A percentile compares a stretch with the other conserved stretches of the same genome.
Evolutionary conservation across 2,888 invertebrate genomes (phyloP).

Genomic region (Dryocosmus kuriphilus): DNA sequence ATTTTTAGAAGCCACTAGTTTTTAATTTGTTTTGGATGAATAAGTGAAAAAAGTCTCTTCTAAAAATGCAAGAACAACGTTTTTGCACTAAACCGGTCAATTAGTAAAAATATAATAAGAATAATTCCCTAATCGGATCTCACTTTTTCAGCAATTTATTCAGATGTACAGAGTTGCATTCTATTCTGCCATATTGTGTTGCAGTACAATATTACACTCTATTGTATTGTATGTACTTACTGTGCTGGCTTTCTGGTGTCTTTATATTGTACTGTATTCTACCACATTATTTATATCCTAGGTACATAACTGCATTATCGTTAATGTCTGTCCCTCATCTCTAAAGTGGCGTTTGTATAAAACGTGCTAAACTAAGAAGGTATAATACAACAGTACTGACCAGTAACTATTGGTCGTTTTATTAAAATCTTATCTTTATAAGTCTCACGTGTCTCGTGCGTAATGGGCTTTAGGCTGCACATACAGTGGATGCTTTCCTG

Average conservation of each 20-base stretch:
- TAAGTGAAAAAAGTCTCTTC: too few relatives aligned
- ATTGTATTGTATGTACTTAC: constrained; percentile 3
- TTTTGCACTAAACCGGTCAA: too few relatives aligned
- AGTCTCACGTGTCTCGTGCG: constrained; percentile 31
- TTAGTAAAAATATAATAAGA: too few relatives aligned
- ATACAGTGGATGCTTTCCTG: background rate
- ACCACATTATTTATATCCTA: constrained; percentile 13
- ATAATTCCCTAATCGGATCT: too few relatives aligned
- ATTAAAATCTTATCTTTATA: constrained; percentile 31
- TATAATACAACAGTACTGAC: constrained; percentile 4
- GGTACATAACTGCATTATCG: constrained; percentile 26
- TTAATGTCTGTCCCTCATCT: constrained; percentile 10
- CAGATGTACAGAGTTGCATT: too few relatives aligned
- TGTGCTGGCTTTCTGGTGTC: background rate
- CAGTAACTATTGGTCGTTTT: constrained; percentile 28
- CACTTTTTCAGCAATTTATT: too few relatives aligned
- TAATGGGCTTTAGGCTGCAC: constrained; percentile 16
- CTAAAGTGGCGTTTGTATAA: constrained; percentile 22
- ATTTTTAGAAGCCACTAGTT: too few relatives aligned
- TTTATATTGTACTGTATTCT: background rate
- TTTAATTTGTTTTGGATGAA: too few relatives aligned
- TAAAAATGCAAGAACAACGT: too few relatives aligned
- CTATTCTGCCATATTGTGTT: background rate
- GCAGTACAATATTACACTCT: constrained; percentile 5
- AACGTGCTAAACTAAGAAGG: constrained; percentile 27